A percentile compares a stretch with the other conserved stretches of the same genome.
phyloP scores from a whole-genome alignment of 1,140 invertebrate species.

The Ceratina australensis region DNA sequence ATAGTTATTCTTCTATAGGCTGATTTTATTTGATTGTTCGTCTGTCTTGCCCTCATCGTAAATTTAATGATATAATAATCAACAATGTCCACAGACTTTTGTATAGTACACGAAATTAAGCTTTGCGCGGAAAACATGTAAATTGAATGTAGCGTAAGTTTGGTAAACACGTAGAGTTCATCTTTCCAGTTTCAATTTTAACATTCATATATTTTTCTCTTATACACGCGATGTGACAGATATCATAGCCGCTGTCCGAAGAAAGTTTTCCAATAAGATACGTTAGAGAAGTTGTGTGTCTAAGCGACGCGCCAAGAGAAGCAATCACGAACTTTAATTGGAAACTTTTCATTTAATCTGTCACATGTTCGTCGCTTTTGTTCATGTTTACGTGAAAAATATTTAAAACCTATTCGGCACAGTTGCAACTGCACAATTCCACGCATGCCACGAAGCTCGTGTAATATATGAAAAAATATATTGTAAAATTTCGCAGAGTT shows the following conservation, averaged over 20 bases:
- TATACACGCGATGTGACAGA: neutral
- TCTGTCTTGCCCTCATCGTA: too few relatives aligned
- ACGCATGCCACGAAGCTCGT: neutral
- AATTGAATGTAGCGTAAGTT: too few relatives aligned
- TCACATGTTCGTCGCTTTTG: neutral
- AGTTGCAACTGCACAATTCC: neutral
- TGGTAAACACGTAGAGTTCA: too few relatives aligned
- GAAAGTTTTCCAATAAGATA: slow-evolving; percentile 16
- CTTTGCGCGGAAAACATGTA: too few relatives aligned
- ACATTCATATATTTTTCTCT: neutral
- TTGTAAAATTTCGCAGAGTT: too few relatives aligned
- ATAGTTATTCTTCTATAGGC: too few relatives aligned
- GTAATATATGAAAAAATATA: too few relatives aligned
- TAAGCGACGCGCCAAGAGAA: neutral
- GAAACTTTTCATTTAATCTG: slow-evolving; percentile 20
- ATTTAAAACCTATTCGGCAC: neutral
- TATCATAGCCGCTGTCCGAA: neutral
- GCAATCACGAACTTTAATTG: slow-evolving; percentile 31
- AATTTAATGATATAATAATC: too few relatives aligned
- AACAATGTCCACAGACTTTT: too few relatives aligned
- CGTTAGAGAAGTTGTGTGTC: slow-evolving; percentile 6
- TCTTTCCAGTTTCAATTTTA: neutral
- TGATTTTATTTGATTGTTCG: too few relatives aligned
- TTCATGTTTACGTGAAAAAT: neutral
- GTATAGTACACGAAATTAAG: too few relatives aligned